Base-by-base conservation (phyloP, 2,113 vertebrate species). In the Zosterops hypoxanthus region DNA sequence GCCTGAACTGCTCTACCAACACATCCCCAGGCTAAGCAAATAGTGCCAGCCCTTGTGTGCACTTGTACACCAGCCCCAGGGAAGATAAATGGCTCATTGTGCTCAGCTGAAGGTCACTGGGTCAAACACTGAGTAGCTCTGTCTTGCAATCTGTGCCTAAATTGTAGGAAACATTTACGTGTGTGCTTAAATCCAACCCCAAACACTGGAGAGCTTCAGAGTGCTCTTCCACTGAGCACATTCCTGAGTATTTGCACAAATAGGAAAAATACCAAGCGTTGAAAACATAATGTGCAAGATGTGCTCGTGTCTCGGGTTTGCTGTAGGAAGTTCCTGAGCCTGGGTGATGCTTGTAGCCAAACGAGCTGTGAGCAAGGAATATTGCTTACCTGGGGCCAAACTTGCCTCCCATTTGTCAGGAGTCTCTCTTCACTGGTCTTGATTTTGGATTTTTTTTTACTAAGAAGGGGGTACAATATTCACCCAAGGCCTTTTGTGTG, bases 171-270 rank as follows among this genome's bases (percentile, higher is more conserved):
- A 78, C 90, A 50, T 88, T 92, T 96, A 95, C 0, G 3, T 78
- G 46, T 68, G 65, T 93, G 80, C 69, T 91, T 94, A 92, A 84
- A 88, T 85, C 86, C 69, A 70, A 6, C 64, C 46, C 64, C 83
- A 64, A 86, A 94, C 85, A 86, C 82, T 77, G 25, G 57, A 64
- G 76, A 88, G 72, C 82, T 86, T 92, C 52, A 84, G 65, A 94
- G 59, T 6, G 3, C 83, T 65, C 68, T 84, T 88, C 87, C 33
- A 46, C 52, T 19, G 80, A 57, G 82, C 80, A 39, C 86, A 64
- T 95, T 95, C 82, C 69, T 71, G 92, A 90, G 28, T 73, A 73
- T 95, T 80, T 94, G 90, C 82, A 94, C 79, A 86, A 90, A 73
- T 6, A 94, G 85, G 93, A 88, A 95, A 96, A 96, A 81, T 73